Percentiles rank a stretch among this genome's conserved stretches.
phyloP scores from a whole-genome alignment of 2,888 invertebrate genomes.

The Euzetes globulus region DNA sequence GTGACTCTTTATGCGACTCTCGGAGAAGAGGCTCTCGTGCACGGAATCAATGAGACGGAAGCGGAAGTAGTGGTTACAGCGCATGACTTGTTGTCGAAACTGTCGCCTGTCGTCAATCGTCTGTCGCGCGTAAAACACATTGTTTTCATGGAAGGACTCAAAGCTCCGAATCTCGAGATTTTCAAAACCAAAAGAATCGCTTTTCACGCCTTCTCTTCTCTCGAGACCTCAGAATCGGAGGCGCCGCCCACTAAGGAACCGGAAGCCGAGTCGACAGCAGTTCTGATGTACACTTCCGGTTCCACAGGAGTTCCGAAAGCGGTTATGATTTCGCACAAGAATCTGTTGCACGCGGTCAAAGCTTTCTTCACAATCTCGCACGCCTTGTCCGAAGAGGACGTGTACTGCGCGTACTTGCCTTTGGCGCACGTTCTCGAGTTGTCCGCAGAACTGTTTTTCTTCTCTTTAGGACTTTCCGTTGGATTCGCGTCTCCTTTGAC shows the following conservation, averaged over 20 bases:
- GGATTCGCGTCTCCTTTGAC: slow-evolving; percentile 95
- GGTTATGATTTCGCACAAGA: slow-evolving; percentile 42
- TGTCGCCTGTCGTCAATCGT: slow-evolving; percentile 57
- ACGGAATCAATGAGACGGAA: slow-evolving; percentile 85
- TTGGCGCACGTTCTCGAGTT: slow-evolving; percentile 61
- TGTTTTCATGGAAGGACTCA: slow-evolving; percentile 48
- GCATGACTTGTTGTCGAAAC: slow-evolving; percentile 81
- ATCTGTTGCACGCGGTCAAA: slow-evolving; percentile 40
- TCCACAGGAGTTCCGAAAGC: slow-evolving; percentile 54
- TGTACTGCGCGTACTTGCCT: slow-evolving; percentile 57
- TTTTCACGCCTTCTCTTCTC: no score
- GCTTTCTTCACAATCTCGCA: slow-evolving; percentile 39
- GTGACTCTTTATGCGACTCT: slow-evolving; percentile 96
- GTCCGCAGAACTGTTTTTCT: slow-evolving; percentile 69
- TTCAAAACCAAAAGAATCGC: no score
- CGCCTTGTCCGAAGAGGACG: slow-evolving; percentile 53
- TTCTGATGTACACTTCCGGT: slow-evolving; percentile 98
- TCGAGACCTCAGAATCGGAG: no score
- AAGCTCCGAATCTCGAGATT: no score
- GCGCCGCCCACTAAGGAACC: slow-evolving; percentile 66
- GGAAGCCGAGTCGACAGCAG: slow-evolving; percentile 55
- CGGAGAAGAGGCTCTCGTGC: slow-evolving; percentile 67
- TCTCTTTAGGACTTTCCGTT: slow-evolving; percentile 77
- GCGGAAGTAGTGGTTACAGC: slow-evolving; percentile 87
- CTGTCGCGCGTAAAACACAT: slow-evolving; percentile 64